Evolutionary conservation across 2,888 invertebrate genomes (phyloP), one percentile per base, ranked within the genome.

Genomic region (Leistus spinibarbis): DNA sequence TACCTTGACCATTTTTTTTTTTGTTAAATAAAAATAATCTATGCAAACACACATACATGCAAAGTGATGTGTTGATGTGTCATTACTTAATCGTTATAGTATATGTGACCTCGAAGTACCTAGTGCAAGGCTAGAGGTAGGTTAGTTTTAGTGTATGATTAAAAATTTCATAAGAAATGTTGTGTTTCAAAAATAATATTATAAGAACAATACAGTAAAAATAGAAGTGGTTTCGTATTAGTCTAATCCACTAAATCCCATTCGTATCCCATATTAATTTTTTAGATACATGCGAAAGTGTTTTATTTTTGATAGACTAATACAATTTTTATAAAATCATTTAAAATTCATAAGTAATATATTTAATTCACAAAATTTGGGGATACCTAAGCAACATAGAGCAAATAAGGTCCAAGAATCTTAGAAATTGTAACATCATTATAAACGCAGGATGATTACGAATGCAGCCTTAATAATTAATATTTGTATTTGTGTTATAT

Each of bases 1-100:
- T 71, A 76, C 83, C 83, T 83, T 83, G 83, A 81, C 82, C 82
- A 81, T 82, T 78, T 80, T 77, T n/a, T n/a, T 74, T 73, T 70
- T 68, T 76, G 77, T 76, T 76, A 73, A 19, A 64, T 73, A 73
- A 73, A 40, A 40, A 40, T 40, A 40, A 40, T 40, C 40, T 40
- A 40, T 40, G 40, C 40, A 40, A 40, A 13, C 40, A 40, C 40
- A 40, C 40, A 40, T 40, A 40, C 40, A 40, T 7, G 40, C 40
- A 40, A 40, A 40, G 13, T 40, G 40, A 40, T 40, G 40, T 40
- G 40, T 40, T 40, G 40, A 40, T 40, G 40, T 40, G 40, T 40
- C 40, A 40, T 40, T 40, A 40, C 40, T 40, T 40, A 40, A 40
- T 40, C 40, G 40, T 13, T 40, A 40, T 40, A 40, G 40, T 40